Evolutionary conservation across 1,140 invertebrate genomes (phyloP).

Genomic region (Arctopsyche grandis): DNA sequence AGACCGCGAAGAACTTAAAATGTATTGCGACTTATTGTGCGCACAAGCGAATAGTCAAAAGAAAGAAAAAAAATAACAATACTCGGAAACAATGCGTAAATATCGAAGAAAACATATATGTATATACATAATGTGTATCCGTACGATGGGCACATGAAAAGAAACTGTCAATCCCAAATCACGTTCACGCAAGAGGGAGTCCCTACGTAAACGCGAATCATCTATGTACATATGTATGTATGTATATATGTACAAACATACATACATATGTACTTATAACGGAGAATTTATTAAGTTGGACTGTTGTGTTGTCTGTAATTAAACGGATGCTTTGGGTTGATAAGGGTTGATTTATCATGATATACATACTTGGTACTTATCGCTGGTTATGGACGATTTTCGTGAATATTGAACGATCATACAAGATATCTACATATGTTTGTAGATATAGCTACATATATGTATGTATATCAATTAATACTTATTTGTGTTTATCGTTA

Average conservation of each 20-base stretch:
- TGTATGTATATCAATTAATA: too few relatives aligned
- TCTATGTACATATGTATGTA: neutral
- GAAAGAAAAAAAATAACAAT: neutral
- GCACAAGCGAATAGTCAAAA: conserved; percentile 13
- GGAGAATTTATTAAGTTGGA: neutral
- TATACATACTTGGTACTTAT: neutral
- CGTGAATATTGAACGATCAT: too few relatives aligned
- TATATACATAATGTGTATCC: too few relatives aligned
- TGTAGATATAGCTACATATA: too few relatives aligned
- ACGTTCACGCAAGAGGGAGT: neutral
- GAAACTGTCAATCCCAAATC: neutral
- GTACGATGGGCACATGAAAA: too few relatives aligned
- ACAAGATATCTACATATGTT: too few relatives aligned
- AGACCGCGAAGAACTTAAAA: conserved; percentile 22
- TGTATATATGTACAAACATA: neutral
- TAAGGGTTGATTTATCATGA: neutral
- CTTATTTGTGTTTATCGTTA: too few relatives aligned
- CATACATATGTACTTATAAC: neutral
- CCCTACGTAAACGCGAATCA: neutral
- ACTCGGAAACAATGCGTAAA: neutral
- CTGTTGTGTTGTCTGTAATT: neutral
- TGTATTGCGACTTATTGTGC: conserved; percentile 26
- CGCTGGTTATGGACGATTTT: too few relatives aligned
- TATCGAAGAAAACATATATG: too few relatives aligned
- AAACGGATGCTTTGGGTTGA: conserved; percentile 9